Evolutionary conservation across 2,888 invertebrate species (phyloP).

Genomic region (Phaedon cochleariae): DNA sequence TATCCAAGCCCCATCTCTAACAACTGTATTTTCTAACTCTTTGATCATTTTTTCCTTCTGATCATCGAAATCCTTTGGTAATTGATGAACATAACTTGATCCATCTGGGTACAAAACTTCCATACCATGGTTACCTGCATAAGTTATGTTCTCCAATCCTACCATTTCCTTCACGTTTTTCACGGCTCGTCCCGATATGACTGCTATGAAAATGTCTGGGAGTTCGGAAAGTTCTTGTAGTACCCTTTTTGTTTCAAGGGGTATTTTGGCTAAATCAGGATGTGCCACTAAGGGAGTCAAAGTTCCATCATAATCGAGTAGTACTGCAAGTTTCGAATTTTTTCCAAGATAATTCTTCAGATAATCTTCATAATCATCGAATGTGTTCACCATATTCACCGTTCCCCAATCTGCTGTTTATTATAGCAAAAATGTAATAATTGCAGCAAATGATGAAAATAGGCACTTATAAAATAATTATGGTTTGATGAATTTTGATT

Average conservation of each 20-base stretch:
- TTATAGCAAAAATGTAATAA: no score
- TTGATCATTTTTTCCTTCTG: constrained; percentile 80
- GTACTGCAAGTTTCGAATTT: constrained; percentile 73
- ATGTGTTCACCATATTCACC: constrained; percentile 21
- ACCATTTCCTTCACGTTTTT: constrained; percentile 90
- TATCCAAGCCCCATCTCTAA: constrained; percentile 88
- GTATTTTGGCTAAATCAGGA: constrained; percentile 84
- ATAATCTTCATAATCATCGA: constrained; percentile 42
- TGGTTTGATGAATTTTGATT: no score
- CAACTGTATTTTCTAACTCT: constrained; percentile 82
- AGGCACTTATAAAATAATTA: no score
- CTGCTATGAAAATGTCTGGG: constrained; percentile 85
- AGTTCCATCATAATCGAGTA: constrained; percentile 89
- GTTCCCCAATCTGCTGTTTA: no score
- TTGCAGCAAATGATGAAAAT: no score
- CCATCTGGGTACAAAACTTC: constrained; percentile 90
- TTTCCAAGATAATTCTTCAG: constrained; percentile 37
- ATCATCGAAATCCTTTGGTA: constrained; percentile 82
- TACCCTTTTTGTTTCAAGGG: constrained; percentile 84
- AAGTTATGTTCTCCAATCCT: constrained; percentile 87
- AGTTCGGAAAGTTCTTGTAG: constrained; percentile 81
- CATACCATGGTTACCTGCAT: constrained; percentile 87
- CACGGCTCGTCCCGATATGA: constrained; percentile 85
- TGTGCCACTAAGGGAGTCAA: constrained; percentile 88
- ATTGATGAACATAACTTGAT: constrained; percentile 87